Base-by-base conservation (phyloP, 2,888 invertebrate species). In the Lasioglossum malachurum region DNA sequence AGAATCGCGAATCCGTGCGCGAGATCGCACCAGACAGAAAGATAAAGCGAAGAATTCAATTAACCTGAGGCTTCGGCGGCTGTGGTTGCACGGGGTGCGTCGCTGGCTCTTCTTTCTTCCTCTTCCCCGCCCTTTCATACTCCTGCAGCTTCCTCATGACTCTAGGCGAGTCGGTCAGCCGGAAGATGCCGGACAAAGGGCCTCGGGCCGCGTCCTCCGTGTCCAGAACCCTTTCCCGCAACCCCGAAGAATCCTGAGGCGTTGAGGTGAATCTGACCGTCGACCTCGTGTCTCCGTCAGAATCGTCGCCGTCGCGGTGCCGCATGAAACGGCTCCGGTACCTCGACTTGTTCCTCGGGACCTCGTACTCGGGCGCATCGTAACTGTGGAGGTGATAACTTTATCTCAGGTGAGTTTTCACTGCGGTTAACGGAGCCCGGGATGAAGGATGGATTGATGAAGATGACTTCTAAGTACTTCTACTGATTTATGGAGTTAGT, bases 71-170 rank as follows among this genome's bases (percentile, higher is more conserved):
- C 88, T 96, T 96, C 4, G 95, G 96, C 81, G 89, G 96, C 96
- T 81, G 96, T 96, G 88, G 97, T 77, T 88, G 89, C 41, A 78
- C 84, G 0, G 89, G 96, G 95, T 83, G 96, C 1, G 85, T 94
- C 69, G 93, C 79, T 96, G 96, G 97, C 92, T 98, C 97, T 92
- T 97, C 97, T 94, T 98, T 97, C 95, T 97, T 98, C 94, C 97
- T 97, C 87, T 95, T 97, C 95, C 94, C 97, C 96, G 91, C 97
- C 96, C 95, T 96, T 92, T 98, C 98, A 89, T 97, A 97, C 90
- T 98, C 98, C 93, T 98, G 97, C 92, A 99, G 96, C 88, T 98
- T 97, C 95, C 98, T 98, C 97, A 98, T 98, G 12, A 98, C 98
- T 83, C 98, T 96, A 0, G 98, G 98, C 77, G 98, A 98, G 94